Conservation (phyloP, 1,140 invertebrate species). For the Heliconius congener region DNA sequence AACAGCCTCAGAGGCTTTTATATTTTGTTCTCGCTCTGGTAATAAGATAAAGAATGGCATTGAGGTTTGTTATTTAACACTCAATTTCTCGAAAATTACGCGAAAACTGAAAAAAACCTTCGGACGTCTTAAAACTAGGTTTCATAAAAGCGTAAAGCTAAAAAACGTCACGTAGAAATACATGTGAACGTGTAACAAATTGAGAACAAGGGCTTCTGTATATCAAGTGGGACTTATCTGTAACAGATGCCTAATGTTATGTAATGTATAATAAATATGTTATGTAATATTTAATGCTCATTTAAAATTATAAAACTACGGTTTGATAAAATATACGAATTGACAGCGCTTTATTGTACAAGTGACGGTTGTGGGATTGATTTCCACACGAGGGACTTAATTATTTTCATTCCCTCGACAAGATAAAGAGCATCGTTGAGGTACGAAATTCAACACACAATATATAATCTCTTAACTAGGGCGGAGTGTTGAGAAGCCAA, state of each 20-base stretch:
- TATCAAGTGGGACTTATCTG: conserved; percentile 31
- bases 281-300: neutral
- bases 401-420: too few species aligned
- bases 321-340: too few species aligned
- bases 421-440: too few species aligned
- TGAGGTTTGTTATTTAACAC: neutral
- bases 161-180: conserved; percentile 7
- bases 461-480: too few species aligned
- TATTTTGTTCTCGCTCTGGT: neutral
- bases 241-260: conserved; percentile 10
- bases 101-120: neutral
- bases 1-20: neutral
- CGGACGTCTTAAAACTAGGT: neutral
- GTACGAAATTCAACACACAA: too few species aligned
- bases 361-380: too few species aligned
- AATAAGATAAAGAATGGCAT: neutral
- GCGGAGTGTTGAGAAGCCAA: too few species aligned
- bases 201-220: conserved; percentile 20
- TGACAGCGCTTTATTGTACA: too few species aligned
- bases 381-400: too few species aligned
- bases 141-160: neutral
- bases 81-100: neutral
- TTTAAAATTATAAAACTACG: too few species aligned
- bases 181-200: conserved; percentile 26
- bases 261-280: neutral